Conservation (phyloP, 2,797 vertebrate genomes). For the Malacoraja senta region DNA sequence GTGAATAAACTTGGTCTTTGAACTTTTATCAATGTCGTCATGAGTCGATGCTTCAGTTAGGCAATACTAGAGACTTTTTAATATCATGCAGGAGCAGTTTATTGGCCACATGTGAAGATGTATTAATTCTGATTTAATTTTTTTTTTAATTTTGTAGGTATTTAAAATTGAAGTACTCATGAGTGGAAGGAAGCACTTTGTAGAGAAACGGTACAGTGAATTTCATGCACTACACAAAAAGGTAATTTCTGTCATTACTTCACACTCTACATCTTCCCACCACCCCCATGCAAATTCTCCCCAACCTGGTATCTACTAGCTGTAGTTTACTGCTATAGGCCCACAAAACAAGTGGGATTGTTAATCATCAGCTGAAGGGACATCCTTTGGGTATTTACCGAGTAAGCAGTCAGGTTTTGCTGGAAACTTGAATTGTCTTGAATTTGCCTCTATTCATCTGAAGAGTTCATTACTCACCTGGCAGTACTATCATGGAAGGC, state of each 20-base stretch:
- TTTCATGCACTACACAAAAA: slow-evolving; percentile 94
- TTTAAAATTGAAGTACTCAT: slow-evolving; percentile 93
- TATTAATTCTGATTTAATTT: slow-evolving; percentile 43
- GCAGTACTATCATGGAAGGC: slow-evolving; percentile 46
- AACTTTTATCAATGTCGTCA: slow-evolving; percentile 40
- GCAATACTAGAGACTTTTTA: slow-evolving; percentile 41
- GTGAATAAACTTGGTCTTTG: slow-evolving; percentile 40
- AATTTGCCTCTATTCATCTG: slow-evolving; percentile 59
- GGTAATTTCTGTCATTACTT: slow-evolving; percentile 57
- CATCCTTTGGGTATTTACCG: slow-evolving; percentile 56
- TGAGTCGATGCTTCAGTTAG: slow-evolving; percentile 46
- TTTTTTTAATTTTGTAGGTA: slow-evolving; percentile 64
- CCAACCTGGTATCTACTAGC: background rate
- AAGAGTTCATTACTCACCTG: slow-evolving; percentile 57
- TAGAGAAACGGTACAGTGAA: slow-evolving; percentile 97
- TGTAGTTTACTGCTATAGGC: slow-evolving; percentile 41
- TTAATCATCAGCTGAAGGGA: slow-evolving; percentile 55
- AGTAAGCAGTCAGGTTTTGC: slow-evolving; percentile 53
- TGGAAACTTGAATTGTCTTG: slow-evolving; percentile 53
- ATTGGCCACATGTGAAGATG: slow-evolving; percentile 43
- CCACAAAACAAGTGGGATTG: slow-evolving; percentile 44
- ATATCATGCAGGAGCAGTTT: slow-evolving; percentile 47
- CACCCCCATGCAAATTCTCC: no score
- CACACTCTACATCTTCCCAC: background rate
- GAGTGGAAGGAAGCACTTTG: slow-evolving; percentile 83